phyloP scores from a whole-genome alignment of 2,888 invertebrate genomes.

The Fragum sueziense region DNA sequence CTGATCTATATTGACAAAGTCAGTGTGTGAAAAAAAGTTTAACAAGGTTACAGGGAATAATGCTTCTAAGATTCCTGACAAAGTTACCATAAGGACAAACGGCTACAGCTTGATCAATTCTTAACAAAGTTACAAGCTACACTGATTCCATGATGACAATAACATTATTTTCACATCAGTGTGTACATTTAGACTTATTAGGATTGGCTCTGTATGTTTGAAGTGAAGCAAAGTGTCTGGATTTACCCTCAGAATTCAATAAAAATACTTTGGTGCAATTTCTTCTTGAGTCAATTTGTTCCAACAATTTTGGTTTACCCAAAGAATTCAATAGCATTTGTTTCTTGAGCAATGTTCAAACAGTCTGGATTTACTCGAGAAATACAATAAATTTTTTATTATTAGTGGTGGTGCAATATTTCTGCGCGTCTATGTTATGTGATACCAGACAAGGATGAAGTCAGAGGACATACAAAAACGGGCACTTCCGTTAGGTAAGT shows the following conservation, averaged over 20 bases:
- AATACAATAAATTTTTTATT: neutral
- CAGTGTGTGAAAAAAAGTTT: too few relatives aligned
- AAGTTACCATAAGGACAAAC: too few relatives aligned
- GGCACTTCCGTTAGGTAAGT: slow-evolving; percentile 10
- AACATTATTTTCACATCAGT: neutral
- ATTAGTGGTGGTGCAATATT: neutral
- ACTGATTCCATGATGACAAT: neutral
- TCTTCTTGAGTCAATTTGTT: too few relatives aligned
- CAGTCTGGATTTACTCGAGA: neutral
- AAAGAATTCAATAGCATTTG: neutral
- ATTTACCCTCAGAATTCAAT: neutral
- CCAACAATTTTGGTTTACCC: neutral
- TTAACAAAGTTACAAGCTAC: neutral
- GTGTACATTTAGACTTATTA: neutral
- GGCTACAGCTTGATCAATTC: neutral
- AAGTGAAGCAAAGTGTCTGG: neutral
- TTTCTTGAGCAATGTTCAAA: neutral
- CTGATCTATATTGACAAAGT: too few relatives aligned
- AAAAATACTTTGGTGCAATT: too few relatives aligned
- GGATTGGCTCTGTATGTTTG: neutral
- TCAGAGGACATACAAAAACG: slow-evolving; percentile 16
- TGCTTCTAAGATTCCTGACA: too few relatives aligned
- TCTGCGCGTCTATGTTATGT: neutral
- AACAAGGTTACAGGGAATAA: too few relatives aligned
- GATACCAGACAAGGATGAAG: neutral